Evolutionary conservation across 2,797 vertebrate species (phyloP).

Genomic region (Hydrolagus colliei): DNA sequence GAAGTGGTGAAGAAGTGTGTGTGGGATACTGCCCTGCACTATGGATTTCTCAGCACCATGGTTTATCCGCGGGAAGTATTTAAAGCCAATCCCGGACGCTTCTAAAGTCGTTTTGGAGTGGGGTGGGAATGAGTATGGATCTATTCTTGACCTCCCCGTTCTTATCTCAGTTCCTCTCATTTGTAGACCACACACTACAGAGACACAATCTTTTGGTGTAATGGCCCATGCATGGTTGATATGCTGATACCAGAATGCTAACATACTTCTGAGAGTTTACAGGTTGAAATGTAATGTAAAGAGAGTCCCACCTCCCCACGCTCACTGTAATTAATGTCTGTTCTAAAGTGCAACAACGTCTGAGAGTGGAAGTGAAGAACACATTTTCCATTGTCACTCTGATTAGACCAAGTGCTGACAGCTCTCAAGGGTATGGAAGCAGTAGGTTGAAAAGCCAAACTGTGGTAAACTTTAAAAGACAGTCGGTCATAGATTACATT

Average conservation of each 20-base stretch:
- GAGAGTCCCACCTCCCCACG: no score
- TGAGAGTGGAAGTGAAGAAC: no score
- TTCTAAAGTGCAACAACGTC: no score
- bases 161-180: not conserved
- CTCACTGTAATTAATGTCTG: no score
- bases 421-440: slow-evolving; percentile 13
- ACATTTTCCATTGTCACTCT: no score
- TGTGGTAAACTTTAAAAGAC: slow-evolving; percentile 29
- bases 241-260: not conserved
- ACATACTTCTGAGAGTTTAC: not conserved
- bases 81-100: not conserved
- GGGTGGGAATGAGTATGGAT: not conserved
- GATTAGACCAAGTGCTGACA: not conserved
- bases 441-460: slow-evolving; percentile 26
- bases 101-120: not conserved
- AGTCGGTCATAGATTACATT: slow-evolving; percentile 26
- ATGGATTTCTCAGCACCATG: not conserved
- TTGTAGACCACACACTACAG: not conserved
- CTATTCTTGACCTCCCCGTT: not conserved
- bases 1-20: not conserved
- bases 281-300: not conserved
- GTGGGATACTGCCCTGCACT: not conserved
- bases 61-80: not conserved
- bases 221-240: no score
- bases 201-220: not conserved